Evolutionary conservation across 2,888 invertebrate genomes (phyloP), one percentile per base, ranked within the genome.

Genomic region (Eupithecia subumbrata): DNA sequence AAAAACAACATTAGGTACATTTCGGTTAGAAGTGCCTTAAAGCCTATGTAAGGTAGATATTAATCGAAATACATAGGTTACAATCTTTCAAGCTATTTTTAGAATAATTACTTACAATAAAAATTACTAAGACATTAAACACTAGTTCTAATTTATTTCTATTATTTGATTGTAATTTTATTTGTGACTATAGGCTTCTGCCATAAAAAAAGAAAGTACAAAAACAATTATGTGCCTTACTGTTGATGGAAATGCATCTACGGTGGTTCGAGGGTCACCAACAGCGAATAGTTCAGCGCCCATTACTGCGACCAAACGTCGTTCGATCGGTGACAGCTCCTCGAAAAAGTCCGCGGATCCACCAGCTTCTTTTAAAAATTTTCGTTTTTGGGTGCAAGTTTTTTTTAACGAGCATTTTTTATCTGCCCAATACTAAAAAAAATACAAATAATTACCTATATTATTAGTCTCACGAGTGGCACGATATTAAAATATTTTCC

Each of bases 331-430:
- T 25, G 60, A 22, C 12, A 22, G 5, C 25, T 60, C 56, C 22
- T 22, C 56, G 11, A 56, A 22, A 22, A 22, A 22, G 56, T 11
- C 60, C 25, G 25, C 12, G 25, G 60, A 0, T 12, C 60, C 60
- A 60, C 11, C 25, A 22, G 5, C 22, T 11, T 56, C 56, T 60
- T 60, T 56, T 22, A 22, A 56, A 56, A 0, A 4, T 22, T 56
- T 25, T n/a, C 56, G 56, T 11, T 56, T 56, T 22, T 9, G 52
- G 22, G 12, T 14, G 25, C 12, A 60, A 60, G 12, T 14, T 22
- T 60, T 60, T 60, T 60, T 60, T 25, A 60, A 60, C 12, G 25
- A 60, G 60, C 60, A 60, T 60, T 60, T 60, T 25, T 60, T 60
- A 25, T 60, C 60, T 60, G 60, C 60, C 60, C 60, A 60, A 25